Conservation (phyloP, 2,888 invertebrate species). For the Lithosia quadra region DNA sequence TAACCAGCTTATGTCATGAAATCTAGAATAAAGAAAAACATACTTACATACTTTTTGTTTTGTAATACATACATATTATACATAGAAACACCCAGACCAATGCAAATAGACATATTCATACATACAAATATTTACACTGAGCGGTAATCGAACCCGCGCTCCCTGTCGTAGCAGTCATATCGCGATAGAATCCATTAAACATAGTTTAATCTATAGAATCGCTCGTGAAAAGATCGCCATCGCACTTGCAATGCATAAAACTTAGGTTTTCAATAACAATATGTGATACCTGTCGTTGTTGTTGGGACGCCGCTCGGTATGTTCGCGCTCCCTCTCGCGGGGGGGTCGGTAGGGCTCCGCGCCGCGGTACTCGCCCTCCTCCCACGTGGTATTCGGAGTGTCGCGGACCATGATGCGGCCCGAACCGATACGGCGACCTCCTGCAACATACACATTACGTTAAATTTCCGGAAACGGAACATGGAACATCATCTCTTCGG, state of each 20-base stretch:
- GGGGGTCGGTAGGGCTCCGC: constrained; percentile 66
- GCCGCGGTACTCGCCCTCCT: constrained; percentile 54
- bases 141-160: no score
- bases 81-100: no score
- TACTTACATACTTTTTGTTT: no score
- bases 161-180: no score
- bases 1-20: no score
- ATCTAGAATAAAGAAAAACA: no score
- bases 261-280: background rate
- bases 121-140: no score
- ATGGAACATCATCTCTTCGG: no score
- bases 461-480: background rate
- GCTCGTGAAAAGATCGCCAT: background rate
- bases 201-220: background rate
- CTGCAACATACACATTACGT: constrained; percentile 33
- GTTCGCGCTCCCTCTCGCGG: constrained; percentile 50
- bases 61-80: no score
- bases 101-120: no score
- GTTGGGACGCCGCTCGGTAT: constrained; percentile 55
- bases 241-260: background rate
- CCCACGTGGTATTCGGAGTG: constrained; percentile 66
- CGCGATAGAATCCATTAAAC: no score
- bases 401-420: constrained; percentile 93
- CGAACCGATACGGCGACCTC: constrained; percentile 91
- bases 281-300: constrained; percentile 68